These are phyloP conservation scores for Capricornis sumatraensis DNA, from an alignment of 2,113 vertebrate genomes.

Conservation along the genomic window DNA sequence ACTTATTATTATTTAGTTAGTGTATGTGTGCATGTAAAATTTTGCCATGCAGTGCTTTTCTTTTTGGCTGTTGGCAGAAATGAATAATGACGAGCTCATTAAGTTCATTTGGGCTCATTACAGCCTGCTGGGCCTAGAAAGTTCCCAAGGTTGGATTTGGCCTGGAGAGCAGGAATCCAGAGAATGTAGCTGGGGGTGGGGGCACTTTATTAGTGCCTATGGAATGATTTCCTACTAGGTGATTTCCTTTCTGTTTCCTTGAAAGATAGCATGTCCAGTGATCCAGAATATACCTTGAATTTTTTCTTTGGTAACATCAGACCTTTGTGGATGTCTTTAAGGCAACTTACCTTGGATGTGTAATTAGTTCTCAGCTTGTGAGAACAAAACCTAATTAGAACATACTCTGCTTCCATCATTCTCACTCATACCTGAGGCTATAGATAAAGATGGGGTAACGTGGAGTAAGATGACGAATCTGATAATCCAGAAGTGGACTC, in stretches of 20 bases:
- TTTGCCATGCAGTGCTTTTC: neutral
- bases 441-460: neutral
- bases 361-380: conserved; percentile 19
- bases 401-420: neutral
- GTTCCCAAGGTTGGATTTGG: conserved; percentile 57
- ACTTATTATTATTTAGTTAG: conserved; percentile 50
- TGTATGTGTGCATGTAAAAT: neutral
- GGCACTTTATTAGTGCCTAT: neutral
- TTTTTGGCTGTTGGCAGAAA: conserved; percentile 46
- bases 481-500: neutral
- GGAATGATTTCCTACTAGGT: neutral
- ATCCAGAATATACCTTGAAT: neutral
- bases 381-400: conserved; percentile 1
- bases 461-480: neutral
- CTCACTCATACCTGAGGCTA: neutral
- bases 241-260: neutral
- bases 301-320: neutral
- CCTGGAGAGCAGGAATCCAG: conserved; percentile 39
- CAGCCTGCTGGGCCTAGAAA: conserved; percentile 61
- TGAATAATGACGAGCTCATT: conserved; percentile 65
- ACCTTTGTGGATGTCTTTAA: conserved; percentile 13
- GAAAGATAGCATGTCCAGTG: neutral
- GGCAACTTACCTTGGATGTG: neutral
- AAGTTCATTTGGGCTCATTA: conserved; percentile 58
- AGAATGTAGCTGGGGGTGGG: neutral